These are phyloP conservation scores for Streblospio benedicti DNA, from an alignment of 1,140 invertebrate genomes.

Conservation along the genomic window DNA sequence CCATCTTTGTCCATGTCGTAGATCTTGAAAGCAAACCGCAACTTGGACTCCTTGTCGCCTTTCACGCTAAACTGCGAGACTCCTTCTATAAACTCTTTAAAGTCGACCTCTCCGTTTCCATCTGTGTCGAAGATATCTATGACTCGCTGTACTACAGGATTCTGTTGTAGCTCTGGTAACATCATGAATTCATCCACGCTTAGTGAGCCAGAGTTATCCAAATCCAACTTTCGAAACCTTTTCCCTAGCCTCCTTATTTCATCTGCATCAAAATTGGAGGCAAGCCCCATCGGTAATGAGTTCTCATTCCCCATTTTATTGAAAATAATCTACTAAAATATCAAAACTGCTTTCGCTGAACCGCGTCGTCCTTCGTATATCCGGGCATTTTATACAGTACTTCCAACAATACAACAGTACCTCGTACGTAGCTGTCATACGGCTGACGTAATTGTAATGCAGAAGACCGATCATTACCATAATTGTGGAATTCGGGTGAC, in stretches of 20 bases:
- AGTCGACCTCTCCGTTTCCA: conserved; percentile 94
- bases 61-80: conserved; percentile 99
- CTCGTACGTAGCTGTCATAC: too few relatives aligned
- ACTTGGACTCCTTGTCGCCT: conserved; percentile 94
- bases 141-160: conserved; percentile 93
- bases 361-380: too few relatives aligned
- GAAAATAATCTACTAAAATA: too few relatives aligned
- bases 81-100: conserved; percentile 95
- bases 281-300: too few relatives aligned
- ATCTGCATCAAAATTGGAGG: conserved; percentile 93
- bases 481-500: too few relatives aligned
- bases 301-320: too few relatives aligned
- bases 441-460: too few relatives aligned
- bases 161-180: conserved; percentile 92
- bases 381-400: too few relatives aligned
- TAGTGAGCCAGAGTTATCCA: conserved; percentile 93
- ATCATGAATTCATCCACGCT: conserved; percentile 99
- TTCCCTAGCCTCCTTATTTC: conserved; percentile 95
- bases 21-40: conserved; percentile 95
- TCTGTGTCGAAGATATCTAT: conserved; percentile 99
- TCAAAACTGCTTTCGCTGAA: too few relatives aligned
- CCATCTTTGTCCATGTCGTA: conserved; percentile 99
- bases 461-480: too few relatives aligned
- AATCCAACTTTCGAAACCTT: conserved; percentile 90
- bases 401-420: too few relatives aligned